phyloP scores from a whole-genome alignment of 1,140 invertebrate species.

The Drosophila bipectinata region DNA sequence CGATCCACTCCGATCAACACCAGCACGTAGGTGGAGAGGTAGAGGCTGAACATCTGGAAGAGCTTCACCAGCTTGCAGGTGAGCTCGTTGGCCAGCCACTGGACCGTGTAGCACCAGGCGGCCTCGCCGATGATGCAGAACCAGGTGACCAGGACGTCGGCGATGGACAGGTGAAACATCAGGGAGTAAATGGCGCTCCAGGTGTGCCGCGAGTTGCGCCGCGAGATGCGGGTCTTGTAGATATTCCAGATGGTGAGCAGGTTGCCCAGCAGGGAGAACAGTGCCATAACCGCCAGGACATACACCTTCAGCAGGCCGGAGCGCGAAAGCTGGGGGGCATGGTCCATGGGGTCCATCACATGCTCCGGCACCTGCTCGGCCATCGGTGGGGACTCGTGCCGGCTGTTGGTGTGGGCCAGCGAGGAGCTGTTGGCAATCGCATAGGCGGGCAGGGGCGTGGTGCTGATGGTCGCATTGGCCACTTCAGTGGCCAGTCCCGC shows the following conservation, averaged over 20 bases:
- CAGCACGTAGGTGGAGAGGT: slow-evolving; percentile 93
- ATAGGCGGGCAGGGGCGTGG: slow-evolving; percentile 48
- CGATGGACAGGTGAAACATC: slow-evolving; percentile 90
- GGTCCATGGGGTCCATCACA: slow-evolving; percentile 85
- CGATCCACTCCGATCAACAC: slow-evolving; percentile 93
- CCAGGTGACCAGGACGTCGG: slow-evolving; percentile 91
- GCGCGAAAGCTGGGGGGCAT: slow-evolving; percentile 87
- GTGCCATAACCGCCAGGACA: slow-evolving; percentile 88
- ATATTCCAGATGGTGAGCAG: slow-evolving; percentile 90
- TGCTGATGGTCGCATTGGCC: slow-evolving; percentile 11
- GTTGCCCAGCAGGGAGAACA: slow-evolving; percentile 90
- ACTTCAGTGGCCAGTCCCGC: slow-evolving; percentile 32
- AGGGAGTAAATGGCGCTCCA: slow-evolving; percentile 90
- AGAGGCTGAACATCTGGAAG: slow-evolving; percentile 91
- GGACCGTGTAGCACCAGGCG: slow-evolving; percentile 91
- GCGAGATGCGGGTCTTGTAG: slow-evolving; percentile 85
- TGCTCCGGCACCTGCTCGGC: slow-evolving; percentile 69
- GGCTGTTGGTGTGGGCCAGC: slow-evolving; percentile 58
- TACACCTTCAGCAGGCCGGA: slow-evolving; percentile 87
- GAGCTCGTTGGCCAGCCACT: slow-evolving; percentile 91
- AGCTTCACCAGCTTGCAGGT: slow-evolving; percentile 93
- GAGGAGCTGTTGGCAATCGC: slow-evolving; percentile 56
- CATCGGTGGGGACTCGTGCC: slow-evolving; percentile 50
- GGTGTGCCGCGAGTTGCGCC: slow-evolving; percentile 85
- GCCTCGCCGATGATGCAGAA: slow-evolving; percentile 92